Base-by-base conservation (phyloP, 2,888 invertebrate species). In the Cheilosia pagana region DNA sequence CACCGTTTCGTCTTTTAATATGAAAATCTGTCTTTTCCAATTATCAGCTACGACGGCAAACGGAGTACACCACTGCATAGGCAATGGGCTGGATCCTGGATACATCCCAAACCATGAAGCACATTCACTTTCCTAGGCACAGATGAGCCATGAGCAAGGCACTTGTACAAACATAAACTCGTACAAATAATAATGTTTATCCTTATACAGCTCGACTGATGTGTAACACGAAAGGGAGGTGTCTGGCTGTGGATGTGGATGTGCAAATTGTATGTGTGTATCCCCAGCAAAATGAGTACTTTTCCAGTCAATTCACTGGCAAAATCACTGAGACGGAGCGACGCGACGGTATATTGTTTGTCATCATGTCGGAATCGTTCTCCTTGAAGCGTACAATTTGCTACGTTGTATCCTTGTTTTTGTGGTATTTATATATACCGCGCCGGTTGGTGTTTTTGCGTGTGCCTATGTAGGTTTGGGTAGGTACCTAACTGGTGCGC, bases 301-400 rank as follows among this genome's bases (percentile, higher is more conserved):
- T 85, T 85, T 85, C 85, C 85, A 85, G 85, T 85, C 81, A 81
- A 85, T 85, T 85, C 85, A 81, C 75, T 81, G 65, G 65, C 41
- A 62, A 81, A 75, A 85, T 81, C 85, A 67, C 75, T 59, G 71
- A 71, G 28, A 62, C 81, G 35, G 55, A 60, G 70, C 59, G 35
- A 35, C 7, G 70, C 59, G 35, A 35, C 7, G 41, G 31, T 41
- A 35, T 57, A 71, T 70, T 78, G 70, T 70, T 55, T 77, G 45
- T 39, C 39, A 31, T 39, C 70, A n/a, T 76, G 39, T 53, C 31
- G 39, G 53, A 35, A 41, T 57, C 16, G 31, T 43, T 60, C 52
- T 76, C 68, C 50, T 53, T 19, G 60, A 43, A 52, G 39, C 53
- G 16, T 65, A 65, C 65, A 65, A 63, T 62, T 65, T 62, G 39